Conservation (phyloP, 2,888 invertebrate genomes). For the Tortrix viridana region DNA sequence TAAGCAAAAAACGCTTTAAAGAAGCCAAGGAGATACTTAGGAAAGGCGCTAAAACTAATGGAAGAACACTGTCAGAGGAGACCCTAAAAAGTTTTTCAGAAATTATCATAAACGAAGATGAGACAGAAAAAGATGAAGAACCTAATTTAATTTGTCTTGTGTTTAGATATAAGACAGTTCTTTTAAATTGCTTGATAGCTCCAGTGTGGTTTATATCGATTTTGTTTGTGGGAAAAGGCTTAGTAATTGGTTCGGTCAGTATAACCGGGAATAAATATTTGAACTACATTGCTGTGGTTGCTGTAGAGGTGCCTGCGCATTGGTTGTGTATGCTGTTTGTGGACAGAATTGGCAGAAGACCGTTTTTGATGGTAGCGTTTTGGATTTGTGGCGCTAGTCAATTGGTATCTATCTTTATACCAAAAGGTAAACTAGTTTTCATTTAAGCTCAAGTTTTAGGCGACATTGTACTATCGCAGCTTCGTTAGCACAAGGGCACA, state of each 20-base stretch:
- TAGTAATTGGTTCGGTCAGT: not conserved
- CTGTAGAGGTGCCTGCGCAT: not conserved
- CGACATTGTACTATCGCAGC: not conserved
- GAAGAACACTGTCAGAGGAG: not conserved
- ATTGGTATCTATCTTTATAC: not conserved
- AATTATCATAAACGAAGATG: not conserved
- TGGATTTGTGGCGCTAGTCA: constrained; percentile 10
- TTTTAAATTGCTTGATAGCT: not conserved
- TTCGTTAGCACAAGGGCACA: not conserved
- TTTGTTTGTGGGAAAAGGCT: not conserved
- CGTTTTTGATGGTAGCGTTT: not conserved
- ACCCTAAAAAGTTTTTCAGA: not conserved
- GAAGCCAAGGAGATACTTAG: not conserved
- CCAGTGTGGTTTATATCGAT: not conserved
- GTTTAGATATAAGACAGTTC: not conserved
- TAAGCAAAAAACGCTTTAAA: constrained; percentile 5
- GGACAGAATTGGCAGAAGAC: constrained; percentile 5
- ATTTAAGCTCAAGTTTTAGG: not conserved
- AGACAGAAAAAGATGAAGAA: not conserved
- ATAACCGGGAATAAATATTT: not conserved
- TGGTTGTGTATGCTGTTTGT: not conserved
- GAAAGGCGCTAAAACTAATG: constrained; percentile 5
- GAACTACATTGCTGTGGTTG: not conserved
- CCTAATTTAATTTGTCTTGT: not conserved
- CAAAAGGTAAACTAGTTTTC: not conserved